Conservation (phyloP, 2,113 vertebrate genomes). For the Indicator indicator region DNA sequence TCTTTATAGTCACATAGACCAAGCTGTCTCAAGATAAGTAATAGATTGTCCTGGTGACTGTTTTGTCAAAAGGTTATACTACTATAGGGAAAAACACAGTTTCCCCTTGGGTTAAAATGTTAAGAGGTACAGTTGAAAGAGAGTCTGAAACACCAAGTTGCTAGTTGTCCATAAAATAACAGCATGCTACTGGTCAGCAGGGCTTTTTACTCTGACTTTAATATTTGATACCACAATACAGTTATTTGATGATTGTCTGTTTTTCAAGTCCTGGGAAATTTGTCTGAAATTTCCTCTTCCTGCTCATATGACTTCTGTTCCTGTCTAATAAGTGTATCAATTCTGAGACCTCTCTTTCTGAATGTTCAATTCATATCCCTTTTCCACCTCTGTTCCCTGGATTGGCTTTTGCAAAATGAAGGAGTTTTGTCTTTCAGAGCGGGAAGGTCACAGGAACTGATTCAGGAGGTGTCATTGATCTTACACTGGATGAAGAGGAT, state of each 20-base stretch:
- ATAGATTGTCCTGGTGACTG: neutral
- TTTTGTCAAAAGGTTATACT: neutral
- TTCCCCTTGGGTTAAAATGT: neutral
- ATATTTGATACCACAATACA: neutral
- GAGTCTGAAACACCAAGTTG: neutral
- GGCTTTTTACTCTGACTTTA: neutral
- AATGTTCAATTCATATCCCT: neutral
- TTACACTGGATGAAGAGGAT: slow-evolving; percentile 85
- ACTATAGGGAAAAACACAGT: neutral
- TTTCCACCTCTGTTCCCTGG: slow-evolving; percentile 1
- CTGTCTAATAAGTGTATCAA: neutral
- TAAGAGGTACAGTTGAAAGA: neutral
- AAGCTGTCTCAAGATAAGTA: neutral
- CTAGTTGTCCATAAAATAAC: neutral
- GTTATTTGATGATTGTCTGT: neutral
- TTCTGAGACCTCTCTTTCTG: slow-evolving; percentile 7
- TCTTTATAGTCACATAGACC: neutral
- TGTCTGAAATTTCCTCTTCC: neutral
- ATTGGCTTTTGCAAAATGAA: slow-evolving; percentile 69
- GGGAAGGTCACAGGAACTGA: slow-evolving; percentile 69
- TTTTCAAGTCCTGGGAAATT: neutral
- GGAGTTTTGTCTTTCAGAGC: slow-evolving; percentile 79
- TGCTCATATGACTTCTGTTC: neutral
- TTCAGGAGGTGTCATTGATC: slow-evolving; percentile 81
- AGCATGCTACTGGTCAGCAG: neutral